Conservation (phyloP, 2,113 vertebrate species). For the Tragelaphus imberbis region DNA sequence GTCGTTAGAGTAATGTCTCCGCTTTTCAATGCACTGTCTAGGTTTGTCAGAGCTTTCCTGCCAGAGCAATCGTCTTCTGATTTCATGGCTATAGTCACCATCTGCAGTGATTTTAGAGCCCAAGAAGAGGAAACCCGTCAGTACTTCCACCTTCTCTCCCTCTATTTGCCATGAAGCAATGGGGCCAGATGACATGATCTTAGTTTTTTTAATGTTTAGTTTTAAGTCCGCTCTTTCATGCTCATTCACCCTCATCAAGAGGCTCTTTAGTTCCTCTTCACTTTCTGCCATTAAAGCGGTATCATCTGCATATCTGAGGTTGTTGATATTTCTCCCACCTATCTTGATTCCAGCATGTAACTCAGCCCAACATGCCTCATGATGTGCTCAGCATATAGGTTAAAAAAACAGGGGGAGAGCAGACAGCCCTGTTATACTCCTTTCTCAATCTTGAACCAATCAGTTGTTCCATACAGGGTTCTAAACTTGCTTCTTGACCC, state of each 20-base stretch:
- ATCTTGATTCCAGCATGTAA: neutral
- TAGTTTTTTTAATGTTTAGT: neutral
- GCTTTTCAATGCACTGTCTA: neutral
- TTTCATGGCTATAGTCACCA: neutral
- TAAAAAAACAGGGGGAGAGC: neutral
- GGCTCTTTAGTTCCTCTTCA: neutral
- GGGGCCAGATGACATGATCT: neutral
- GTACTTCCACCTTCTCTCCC: neutral
- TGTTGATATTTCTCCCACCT: neutral
- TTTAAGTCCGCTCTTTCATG: neutral
- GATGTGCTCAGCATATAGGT: neutral
- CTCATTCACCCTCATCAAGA: neutral
- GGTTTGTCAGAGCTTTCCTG: neutral
- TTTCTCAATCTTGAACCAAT: neutral
- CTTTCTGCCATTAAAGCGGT: neutral
- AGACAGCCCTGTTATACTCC: neutral
- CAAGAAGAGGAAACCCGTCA: neutral
- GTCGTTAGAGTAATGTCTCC: neutral
- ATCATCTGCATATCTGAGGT: neutral
- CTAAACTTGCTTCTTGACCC: neutral
- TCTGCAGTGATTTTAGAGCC: neutral
- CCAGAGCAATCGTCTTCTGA: neutral
- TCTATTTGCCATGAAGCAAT: neutral
- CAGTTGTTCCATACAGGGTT: neutral
- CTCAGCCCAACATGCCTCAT: neutral